Evolutionary conservation across 2,888 invertebrate species (phyloP).

Genomic region (Heliconius erato): DNA sequence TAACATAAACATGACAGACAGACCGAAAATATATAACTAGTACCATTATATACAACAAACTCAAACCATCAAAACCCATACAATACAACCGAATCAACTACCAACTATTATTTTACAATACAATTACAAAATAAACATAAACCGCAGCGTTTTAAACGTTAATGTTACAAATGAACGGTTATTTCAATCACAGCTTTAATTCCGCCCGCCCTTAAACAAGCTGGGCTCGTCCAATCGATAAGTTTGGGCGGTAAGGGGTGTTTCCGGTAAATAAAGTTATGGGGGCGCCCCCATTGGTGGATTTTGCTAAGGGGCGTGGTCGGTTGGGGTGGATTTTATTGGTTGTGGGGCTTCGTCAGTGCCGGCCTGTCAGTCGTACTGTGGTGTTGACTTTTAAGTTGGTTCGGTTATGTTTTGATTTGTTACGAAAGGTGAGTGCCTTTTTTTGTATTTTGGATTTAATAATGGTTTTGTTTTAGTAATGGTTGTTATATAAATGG

Average conservation of each 20-base stretch:
- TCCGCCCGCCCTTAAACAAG: slow-evolving; percentile 82
- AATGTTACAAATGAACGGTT: slow-evolving; percentile 57
- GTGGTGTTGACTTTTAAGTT: slow-evolving; percentile 41
- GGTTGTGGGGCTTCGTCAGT: slow-evolving; percentile 44
- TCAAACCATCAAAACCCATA: background rate
- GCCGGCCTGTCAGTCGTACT: slow-evolving; percentile 50
- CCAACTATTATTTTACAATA: slow-evolving; percentile 32
- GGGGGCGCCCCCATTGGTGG: slow-evolving; percentile 61
- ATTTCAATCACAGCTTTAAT: slow-evolving; percentile 82
- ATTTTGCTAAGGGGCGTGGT: slow-evolving; percentile 45
- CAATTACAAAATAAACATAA: slow-evolving; percentile 55
- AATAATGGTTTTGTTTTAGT: background rate
- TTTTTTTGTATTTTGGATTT: slow-evolving; percentile 10
- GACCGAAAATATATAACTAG: background rate
- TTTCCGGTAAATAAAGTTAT: slow-evolving; percentile 81
- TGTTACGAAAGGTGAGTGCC: slow-evolving; percentile 48
- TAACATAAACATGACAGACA: background rate
- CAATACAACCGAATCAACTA: background rate
- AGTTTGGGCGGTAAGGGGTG: slow-evolving; percentile 71
- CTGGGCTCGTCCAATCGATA: slow-evolving; percentile 81
- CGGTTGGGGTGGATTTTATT: slow-evolving; percentile 41
- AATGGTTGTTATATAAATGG: background rate
- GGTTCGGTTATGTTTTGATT: slow-evolving; percentile 45
- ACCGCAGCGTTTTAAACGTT: slow-evolving; percentile 73
- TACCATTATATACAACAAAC: background rate